Percentiles rank a stretch among this genome's conserved stretches.
These are phyloP conservation scores for Syngnathus typhle DNA, from an alignment of 2,113 vertebrate genomes.

Conservation along the genomic window DNA sequence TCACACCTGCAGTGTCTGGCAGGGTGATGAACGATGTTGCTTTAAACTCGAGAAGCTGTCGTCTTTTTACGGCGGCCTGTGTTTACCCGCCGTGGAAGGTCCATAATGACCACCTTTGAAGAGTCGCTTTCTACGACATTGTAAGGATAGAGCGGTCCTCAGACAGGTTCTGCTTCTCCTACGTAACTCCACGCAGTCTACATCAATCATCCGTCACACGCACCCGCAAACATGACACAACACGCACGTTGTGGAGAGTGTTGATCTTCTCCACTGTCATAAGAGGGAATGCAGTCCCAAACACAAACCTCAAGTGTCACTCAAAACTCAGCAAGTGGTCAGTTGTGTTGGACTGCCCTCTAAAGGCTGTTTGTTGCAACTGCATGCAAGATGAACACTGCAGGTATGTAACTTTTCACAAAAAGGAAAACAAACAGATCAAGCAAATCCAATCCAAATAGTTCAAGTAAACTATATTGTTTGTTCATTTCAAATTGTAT, in stretches of 20 bases:
- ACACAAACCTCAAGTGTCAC: conserved; percentile 51
- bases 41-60: conserved; percentile 73
- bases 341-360: conserved; percentile 82
- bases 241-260: conserved; percentile 53
- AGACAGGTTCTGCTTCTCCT: conserved; percentile 39
- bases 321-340: conserved; percentile 31
- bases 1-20: conserved; percentile 75
- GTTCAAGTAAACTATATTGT: not conserved
- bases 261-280: conserved; percentile 62
- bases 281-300: conserved; percentile 59
- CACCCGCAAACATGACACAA: conserved; percentile 61
- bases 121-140: conserved; percentile 62
- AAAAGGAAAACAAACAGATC: not conserved
- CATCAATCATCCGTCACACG: conserved; percentile 56
- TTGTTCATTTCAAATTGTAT: not conserved
- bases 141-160: conserved; percentile 56
- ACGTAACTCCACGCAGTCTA: conserved; percentile 9
- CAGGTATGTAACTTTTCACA: no score
- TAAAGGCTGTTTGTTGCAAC: conserved; percentile 42
- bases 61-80: conserved; percentile 62
- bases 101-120: conserved; percentile 74
- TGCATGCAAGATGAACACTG: not conserved
- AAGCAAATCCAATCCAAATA: no score
- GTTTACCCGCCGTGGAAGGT: conserved; percentile 41
- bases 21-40: conserved; percentile 80